A percentile compares a stretch with the other conserved stretches of the same genome.
phyloP scores from a whole-genome alignment of 2,113 vertebrate genomes.

The Poecilia latipinna region DNA sequence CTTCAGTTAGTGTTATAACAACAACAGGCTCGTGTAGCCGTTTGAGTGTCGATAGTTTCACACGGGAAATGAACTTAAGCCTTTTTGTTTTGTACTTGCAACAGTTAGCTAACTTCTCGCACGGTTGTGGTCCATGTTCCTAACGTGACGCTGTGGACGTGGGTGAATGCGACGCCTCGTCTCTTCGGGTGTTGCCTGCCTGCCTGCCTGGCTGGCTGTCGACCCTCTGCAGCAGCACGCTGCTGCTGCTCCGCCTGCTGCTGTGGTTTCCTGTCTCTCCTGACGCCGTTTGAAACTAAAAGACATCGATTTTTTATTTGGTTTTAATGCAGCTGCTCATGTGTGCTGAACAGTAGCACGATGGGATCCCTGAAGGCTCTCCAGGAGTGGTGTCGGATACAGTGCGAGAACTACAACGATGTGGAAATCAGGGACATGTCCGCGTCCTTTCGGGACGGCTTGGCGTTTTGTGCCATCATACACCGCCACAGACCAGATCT shows the following conservation, averaged over 20 bases:
- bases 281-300: background rate
- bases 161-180: slow-evolving; percentile 29
- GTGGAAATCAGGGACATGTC: slow-evolving; percentile 93
- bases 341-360: slow-evolving; percentile 48
- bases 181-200: slow-evolving; percentile 62
- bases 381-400: slow-evolving; percentile 92
- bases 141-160: slow-evolving; percentile 39
- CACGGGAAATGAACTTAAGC: background rate
- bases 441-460: slow-evolving; percentile 91
- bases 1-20: background rate
- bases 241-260: background rate
- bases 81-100: background rate
- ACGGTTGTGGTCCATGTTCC: slow-evolving; percentile 17
- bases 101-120: slow-evolving; percentile 48
- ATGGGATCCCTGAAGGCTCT: slow-evolving; percentile 92
- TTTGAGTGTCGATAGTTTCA: background rate
- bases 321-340: rapidly evolving
- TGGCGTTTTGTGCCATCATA: slow-evolving; percentile 96
- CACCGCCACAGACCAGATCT: slow-evolving; percentile 93
- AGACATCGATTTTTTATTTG: background rate
- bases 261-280: slow-evolving; percentile 7
- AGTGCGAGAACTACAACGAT: slow-evolving; percentile 87
- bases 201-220: background rate
- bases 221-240: background rate
- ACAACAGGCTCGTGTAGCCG: no score